Percentiles rank a stretch among this genome's conserved stretches.
Evolutionary conservation across 1,140 invertebrate genomes (phyloP).

Genomic region (Polypedilum pembai): DNA sequence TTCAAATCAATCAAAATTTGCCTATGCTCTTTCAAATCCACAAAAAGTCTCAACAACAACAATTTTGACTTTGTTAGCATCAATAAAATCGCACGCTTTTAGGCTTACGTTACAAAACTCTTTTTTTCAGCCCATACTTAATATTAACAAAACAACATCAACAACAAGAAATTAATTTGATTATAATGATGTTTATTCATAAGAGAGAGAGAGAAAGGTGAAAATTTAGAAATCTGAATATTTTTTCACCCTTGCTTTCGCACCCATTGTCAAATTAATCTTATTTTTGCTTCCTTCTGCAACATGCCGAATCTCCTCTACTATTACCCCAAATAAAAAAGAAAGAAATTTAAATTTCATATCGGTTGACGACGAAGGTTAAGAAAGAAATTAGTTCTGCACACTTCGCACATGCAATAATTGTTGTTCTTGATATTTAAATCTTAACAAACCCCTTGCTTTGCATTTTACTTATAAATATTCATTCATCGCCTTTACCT

Average conservation of each 20-base stretch:
- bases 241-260: background rate
- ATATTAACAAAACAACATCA: too few species aligned
- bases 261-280: background rate
- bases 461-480: background rate
- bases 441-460: background rate
- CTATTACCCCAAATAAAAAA: too few species aligned
- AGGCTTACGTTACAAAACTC: slow-evolving; percentile 11
- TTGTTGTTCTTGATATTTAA: slow-evolving; percentile 4
- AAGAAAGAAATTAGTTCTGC: background rate
- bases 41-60: background rate
- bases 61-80: background rate
- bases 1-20: too few species aligned
- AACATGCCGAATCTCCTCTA: slow-evolving; percentile 3
- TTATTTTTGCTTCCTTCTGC: background rate
- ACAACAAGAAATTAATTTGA: too few species aligned
- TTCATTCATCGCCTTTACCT: slow-evolving; percentile 6
- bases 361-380: too few species aligned
- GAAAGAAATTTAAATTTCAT: too few species aligned
- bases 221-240: background rate
- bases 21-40: too few species aligned
- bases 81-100: slow-evolving; percentile 5
- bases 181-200: background rate
- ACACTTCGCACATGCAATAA: slow-evolving; percentile 1
- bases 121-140: background rate
- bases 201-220: background rate